Conservation (phyloP, 2,888 invertebrate genomes). For the Acleris literana region DNA sequence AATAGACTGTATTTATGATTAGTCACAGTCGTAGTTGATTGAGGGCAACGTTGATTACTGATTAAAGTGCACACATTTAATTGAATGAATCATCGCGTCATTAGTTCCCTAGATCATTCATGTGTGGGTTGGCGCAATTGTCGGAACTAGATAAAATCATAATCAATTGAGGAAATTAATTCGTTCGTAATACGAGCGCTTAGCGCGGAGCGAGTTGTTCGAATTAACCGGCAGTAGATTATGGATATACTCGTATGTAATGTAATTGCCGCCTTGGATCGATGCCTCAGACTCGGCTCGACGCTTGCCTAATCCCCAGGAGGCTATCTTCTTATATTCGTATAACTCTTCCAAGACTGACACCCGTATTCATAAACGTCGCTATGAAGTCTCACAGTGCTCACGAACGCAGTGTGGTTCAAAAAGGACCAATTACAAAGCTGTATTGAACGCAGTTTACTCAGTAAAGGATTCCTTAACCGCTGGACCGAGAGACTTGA, state of each 20-base stretch:
- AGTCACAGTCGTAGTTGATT: background rate
- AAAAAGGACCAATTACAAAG: no score
- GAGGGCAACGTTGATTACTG: background rate
- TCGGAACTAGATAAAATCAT: slow-evolving; percentile 56
- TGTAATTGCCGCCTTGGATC: slow-evolving; percentile 9
- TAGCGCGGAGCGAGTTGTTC: slow-evolving; percentile 43
- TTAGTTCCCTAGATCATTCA: background rate
- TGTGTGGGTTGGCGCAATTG: slow-evolving; percentile 41
- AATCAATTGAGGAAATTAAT: slow-evolving; percentile 54
- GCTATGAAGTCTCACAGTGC: no score
- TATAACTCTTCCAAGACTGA: no score
- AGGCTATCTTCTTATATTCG: background rate
- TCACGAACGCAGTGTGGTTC: no score
- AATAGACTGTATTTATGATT: background rate
- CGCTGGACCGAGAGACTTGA: no score
- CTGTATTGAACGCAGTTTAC: no score
- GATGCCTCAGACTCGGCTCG: background rate
- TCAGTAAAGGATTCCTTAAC: no score
- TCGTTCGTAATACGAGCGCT: slow-evolving; percentile 41
- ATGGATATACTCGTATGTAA: slow-evolving; percentile 21
- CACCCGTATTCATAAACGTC: no score
- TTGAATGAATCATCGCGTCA: slow-evolving; percentile 9
- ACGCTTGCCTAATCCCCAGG: background rate
- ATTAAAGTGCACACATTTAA: background rate
- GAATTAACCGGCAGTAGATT: slow-evolving; percentile 39